Conservation (phyloP, 2,888 invertebrate species). For the Xestia xanthographa region DNA sequence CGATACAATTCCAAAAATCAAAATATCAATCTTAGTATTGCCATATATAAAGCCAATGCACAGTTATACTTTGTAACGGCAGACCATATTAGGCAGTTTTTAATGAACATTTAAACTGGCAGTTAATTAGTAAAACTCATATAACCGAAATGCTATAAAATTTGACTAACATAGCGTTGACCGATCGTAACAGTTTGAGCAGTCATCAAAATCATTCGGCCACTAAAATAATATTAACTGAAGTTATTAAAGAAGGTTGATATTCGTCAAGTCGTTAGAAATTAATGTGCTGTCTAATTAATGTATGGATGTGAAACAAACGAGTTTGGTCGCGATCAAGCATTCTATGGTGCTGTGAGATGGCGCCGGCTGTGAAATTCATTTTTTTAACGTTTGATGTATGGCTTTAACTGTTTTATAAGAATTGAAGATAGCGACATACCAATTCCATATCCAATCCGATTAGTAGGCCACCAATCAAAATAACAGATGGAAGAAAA, state of each 20-base stretch:
- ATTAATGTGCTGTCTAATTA: constrained; percentile 49
- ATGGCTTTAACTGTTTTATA: constrained; percentile 14
- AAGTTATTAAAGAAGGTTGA: constrained; percentile 24
- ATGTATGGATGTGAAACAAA: constrained; percentile 47
- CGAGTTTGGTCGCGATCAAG: constrained; percentile 45
- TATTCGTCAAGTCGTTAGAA: constrained; percentile 36
- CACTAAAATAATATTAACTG: constrained; percentile 27
- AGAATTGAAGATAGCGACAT: neutral
- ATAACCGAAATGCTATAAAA: constrained; percentile 9
- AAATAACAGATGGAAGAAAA: neutral
- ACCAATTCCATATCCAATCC: neutral
- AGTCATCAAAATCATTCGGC: constrained; percentile 22
- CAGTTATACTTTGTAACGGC: neutral
- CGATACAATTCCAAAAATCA: neutral
- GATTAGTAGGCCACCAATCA: neutral
- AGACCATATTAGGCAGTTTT: constrained; percentile 6
- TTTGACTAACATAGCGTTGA: neutral
- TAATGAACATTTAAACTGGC: neutral
- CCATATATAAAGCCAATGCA: neutral
- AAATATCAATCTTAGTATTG: neutral
- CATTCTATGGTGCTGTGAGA: constrained; percentile 1
- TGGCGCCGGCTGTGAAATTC: constrained; percentile 13
- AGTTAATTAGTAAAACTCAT: constrained; percentile 20
- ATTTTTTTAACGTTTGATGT: constrained; percentile 10
- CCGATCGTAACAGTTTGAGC: constrained; percentile 5